A percentile compares a stretch with the other conserved stretches of the same genome.
Evolutionary conservation across 1,140 invertebrate species (phyloP).

Genomic region (Apis dorsata): DNA sequence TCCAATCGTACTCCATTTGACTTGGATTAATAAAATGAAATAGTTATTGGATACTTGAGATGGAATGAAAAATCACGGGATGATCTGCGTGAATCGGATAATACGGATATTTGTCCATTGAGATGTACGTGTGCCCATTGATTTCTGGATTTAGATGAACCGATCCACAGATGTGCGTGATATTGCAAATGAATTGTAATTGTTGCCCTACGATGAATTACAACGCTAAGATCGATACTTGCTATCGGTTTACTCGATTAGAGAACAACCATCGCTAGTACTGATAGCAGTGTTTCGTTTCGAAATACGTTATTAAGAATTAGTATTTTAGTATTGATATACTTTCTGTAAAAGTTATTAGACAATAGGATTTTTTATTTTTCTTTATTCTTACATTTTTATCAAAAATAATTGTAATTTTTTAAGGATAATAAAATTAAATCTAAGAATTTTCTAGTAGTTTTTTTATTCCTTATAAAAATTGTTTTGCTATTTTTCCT

Average conservation of each 20-base stretch:
- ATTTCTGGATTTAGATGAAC: constrained; percentile 39
- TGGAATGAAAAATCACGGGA: background rate
- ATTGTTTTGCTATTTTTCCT: too few species aligned
- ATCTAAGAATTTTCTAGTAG: too few species aligned
- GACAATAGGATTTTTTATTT: background rate
- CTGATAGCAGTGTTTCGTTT: background rate
- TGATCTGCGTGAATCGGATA: background rate
- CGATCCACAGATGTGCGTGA: constrained; percentile 27
- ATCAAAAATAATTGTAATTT: too few species aligned
- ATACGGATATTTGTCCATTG: background rate
- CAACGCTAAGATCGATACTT: constrained; percentile 32
- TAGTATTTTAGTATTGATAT: background rate
- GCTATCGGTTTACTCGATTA: background rate
- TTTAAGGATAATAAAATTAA: too few species aligned
- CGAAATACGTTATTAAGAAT: background rate
- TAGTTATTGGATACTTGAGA: background rate
- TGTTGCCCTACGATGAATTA: constrained; percentile 41
- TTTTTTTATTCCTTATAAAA: background rate
- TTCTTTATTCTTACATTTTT: background rate
- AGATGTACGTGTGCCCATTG: background rate
- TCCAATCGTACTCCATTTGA: background rate
- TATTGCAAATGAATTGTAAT: constrained; percentile 27
- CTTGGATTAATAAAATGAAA: background rate
- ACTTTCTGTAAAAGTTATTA: background rate
- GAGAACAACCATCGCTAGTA: background rate